These are phyloP conservation scores for Pelecanus crispus DNA, from an alignment of 2,113 vertebrate species.

Conservation along the genomic window DNA sequence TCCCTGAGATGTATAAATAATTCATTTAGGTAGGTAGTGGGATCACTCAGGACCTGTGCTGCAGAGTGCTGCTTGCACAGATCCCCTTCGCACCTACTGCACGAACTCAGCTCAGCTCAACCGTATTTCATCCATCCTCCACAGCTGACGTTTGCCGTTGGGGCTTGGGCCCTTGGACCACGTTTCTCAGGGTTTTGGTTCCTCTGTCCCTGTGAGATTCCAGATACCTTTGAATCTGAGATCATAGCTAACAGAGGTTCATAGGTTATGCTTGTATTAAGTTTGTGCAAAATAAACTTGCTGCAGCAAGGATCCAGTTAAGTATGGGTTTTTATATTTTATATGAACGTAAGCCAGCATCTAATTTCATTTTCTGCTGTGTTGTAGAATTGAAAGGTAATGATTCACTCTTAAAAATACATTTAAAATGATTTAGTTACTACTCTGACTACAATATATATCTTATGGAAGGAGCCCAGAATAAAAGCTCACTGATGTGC, in stretches of 20 bases:
- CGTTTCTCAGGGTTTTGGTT: neutral
- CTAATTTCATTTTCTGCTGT: neutral
- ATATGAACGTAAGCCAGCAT: neutral
- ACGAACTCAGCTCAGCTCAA: neutral
- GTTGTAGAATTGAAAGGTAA: neutral
- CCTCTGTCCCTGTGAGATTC: neutral
- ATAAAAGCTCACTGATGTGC: neutral
- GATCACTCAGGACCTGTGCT: neutral
- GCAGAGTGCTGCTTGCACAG: neutral
- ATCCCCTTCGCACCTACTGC: neutral
- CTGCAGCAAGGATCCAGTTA: neutral
- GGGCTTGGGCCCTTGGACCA: neutral
- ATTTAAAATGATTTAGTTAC: neutral
- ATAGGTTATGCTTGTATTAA: neutral
- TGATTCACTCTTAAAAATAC: neutral
- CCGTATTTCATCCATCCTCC: neutral
- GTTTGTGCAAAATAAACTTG: neutral
- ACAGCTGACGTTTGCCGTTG: fast-evolving
- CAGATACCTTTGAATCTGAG: neutral
- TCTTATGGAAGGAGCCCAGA: neutral
- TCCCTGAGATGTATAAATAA: neutral
- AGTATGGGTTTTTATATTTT: neutral
- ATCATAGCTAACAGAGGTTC: neutral
- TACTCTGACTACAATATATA: neutral
- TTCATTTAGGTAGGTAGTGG: neutral